Base-by-base conservation (phyloP, 2,113 vertebrate genomes). In the Girardinichthys multiradiatus region DNA sequence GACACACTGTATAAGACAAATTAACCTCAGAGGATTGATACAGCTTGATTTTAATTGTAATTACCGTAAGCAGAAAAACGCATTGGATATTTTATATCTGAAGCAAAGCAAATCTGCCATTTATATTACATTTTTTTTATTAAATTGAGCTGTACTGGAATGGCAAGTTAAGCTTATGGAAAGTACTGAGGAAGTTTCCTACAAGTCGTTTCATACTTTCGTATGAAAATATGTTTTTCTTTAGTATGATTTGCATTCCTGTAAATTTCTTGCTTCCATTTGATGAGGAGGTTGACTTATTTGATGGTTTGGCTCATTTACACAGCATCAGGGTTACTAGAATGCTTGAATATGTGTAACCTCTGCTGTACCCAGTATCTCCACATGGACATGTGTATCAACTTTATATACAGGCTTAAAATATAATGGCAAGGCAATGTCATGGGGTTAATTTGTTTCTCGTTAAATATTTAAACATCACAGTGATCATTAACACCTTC, bases 11-110 rank as follows among this genome's bases (percentile, higher is more conserved):
- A 84, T 86, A 68, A 89, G 90, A 82, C 77, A 89, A 92, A 92
- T 93, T 91, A 92, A 93, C 91, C 90, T 86, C 64, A 48, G 69
- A 80, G 78, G 82, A 89, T 80, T 91, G 87, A 89, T 89, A 90
- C 42, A 80, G 83, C 86, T 88, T 88, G 77, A 90, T 91, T 90
- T 90, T 85, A 70, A 91, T 92, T 93, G 88, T 84, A 93, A 92
- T 92, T 88, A 77, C 80, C 79, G 80, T 73, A 83, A 76, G 88
- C 70, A 77, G 84, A 4, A 72, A 54, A 83, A 83, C 60, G 1
- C 68, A 77, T 68, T 74, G 75, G 84, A 74, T 76, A 70, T 84
- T 90, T 79, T 65, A 72, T 78, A 61, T 87, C 79, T 89, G 62
- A 51, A 24, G 21, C 42, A 45, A 80, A 68, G 71, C 26, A 37